Conservation (phyloP, 2,888 invertebrate species). For the Pimpla rufipes region DNA sequence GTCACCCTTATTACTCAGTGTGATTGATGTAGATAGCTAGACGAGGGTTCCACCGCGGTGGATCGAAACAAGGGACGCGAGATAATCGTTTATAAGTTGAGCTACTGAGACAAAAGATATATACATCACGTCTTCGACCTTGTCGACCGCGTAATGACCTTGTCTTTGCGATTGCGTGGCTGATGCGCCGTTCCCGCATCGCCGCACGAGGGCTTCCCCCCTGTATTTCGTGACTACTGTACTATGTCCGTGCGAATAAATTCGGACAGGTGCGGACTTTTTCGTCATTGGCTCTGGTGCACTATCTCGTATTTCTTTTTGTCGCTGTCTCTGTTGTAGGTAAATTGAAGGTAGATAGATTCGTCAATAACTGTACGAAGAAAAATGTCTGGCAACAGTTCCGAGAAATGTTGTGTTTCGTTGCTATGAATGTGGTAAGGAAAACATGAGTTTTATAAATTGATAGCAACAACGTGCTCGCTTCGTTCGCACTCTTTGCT, state of each 20-base stretch:
- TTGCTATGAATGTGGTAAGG: too few relatives aligned
- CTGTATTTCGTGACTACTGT: constrained; percentile 29
- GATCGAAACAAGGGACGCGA: constrained; percentile 31
- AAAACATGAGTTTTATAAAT: too few relatives aligned
- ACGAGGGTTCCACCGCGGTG: neutral
- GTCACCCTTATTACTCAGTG: constrained; percentile 37
- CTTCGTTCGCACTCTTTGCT: too few relatives aligned
- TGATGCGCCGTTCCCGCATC: constrained; percentile 62
- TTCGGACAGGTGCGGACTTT: constrained; percentile 65
- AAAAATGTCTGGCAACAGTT: too few relatives aligned
- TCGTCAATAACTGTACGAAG: neutral
- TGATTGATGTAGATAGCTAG: constrained; percentile 43
- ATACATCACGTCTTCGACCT: constrained; percentile 62
- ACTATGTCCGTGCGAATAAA: constrained; percentile 62
- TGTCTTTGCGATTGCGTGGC: constrained; percentile 59
- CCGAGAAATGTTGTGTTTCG: neutral
- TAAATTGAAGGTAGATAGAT: neutral
- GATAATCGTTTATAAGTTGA: constrained; percentile 19
- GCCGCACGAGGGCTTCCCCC: constrained; percentile 26
- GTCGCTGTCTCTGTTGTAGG: neutral
- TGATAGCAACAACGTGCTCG: too few relatives aligned
- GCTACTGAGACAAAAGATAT: constrained; percentile 55
- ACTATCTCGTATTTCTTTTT: constrained; percentile 42
- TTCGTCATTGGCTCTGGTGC: constrained; percentile 41
- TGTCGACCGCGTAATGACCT: constrained; percentile 57